A percentile compares a stretch with the other conserved stretches of the same genome.
Conservation (phyloP, 2,113 vertebrate genomes). For the Eurypyga helias region DNA sequence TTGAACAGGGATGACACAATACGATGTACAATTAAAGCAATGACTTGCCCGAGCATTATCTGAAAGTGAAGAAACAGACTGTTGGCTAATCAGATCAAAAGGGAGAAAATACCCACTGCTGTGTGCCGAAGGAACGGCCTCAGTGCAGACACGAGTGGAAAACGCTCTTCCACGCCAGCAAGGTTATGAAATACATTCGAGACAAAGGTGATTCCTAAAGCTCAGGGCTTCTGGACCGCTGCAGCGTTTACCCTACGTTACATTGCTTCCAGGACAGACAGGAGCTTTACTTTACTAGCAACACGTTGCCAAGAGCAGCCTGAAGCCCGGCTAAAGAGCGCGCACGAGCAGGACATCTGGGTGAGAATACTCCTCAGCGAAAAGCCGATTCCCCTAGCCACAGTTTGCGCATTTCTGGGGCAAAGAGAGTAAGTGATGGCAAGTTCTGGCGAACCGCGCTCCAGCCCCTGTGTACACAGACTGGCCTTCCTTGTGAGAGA, state of each 20-base stretch:
- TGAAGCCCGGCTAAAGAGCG: accelerated
- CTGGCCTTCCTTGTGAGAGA: not conserved
- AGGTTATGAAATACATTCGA: not conserved
- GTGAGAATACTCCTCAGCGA: accelerated
- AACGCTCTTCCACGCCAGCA: not conserved
- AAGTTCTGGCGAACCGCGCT: not conserved
- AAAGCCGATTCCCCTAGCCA: too few species aligned
- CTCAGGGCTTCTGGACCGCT: accelerated
- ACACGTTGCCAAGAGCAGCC: not conserved
- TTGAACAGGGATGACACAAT: slow-evolving; percentile 72
- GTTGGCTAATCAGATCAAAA: not conserved
- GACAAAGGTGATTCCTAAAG: too few species aligned
- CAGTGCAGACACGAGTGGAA: accelerated
- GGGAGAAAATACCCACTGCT: not conserved
- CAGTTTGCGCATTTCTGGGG: not conserved
- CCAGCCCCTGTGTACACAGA: not conserved
- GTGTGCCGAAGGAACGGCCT: not conserved
- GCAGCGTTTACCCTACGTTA: accelerated
- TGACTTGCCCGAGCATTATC: slow-evolving; percentile 39
- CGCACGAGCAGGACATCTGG: not conserved
- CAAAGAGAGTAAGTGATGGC: not conserved
- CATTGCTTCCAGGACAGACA: accelerated
- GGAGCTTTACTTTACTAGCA: not conserved
- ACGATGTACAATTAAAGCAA: slow-evolving; percentile 64
- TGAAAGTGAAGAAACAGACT: not conserved